Conservation (phyloP, 2,113 vertebrate genomes). For the Mesoclemmys tuberculata region DNA sequence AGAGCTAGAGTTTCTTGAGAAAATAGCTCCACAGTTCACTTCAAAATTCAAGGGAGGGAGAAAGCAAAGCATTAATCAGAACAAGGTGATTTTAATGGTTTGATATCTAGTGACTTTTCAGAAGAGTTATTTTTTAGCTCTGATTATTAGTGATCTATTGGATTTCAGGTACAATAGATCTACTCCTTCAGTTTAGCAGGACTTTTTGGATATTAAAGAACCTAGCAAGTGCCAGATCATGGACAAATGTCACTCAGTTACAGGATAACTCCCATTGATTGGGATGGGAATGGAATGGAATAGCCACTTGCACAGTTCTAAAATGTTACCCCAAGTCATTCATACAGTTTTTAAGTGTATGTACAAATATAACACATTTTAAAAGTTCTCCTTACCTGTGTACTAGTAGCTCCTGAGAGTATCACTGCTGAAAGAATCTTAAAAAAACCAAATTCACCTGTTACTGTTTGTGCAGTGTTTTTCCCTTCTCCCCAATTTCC, state of each 20-base stretch:
- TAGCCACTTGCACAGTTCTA: not conserved
- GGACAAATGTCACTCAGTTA: not conserved
- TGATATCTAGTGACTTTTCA: not conserved
- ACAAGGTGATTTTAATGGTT: not conserved
- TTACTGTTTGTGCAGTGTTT: rapidly evolving
- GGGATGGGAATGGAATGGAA: not conserved
- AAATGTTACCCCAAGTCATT: not conserved
- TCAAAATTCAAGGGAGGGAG: rapidly evolving
- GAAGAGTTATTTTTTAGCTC: not conserved
- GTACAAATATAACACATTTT: not conserved
- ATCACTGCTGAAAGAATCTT: not conserved
- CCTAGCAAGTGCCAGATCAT: not conserved
- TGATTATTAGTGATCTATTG: not conserved
- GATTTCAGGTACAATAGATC: not conserved
- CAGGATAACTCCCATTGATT: not conserved
- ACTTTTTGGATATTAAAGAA: not conserved
- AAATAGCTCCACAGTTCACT: not conserved
- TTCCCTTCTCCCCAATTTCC: not conserved
- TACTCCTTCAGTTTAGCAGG: not conserved
- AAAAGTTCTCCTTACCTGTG: rapidly evolving
- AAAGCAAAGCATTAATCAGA: rapidly evolving
- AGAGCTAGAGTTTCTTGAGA: not conserved
- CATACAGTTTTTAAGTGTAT: too few relatives aligned
- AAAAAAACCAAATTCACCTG: not conserved
- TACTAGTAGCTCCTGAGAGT: not conserved